Evolutionary conservation across 2,888 invertebrate species (phyloP), one percentile per base, ranked within the genome.

Genomic region (Polydesmus complanatus): DNA sequence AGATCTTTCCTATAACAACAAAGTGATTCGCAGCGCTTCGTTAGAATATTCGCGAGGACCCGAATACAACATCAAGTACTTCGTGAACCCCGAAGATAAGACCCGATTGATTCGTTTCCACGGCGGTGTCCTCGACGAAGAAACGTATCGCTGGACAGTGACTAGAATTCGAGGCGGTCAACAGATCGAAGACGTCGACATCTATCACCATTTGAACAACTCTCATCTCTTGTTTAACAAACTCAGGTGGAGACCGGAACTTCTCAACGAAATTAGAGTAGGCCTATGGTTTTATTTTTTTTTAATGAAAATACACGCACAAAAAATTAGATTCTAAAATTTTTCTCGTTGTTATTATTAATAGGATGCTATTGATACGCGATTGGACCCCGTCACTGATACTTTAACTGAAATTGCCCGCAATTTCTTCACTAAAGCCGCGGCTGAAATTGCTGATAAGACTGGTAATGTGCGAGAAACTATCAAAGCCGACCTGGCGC

Each of bases 51-150:
- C 61, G 22, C 49, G 50, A 19, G 27, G 57, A 3, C 61, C 61
- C 18, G 50, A 56, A 26, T 51, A 37, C 57, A 61, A 61, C 23
- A 8, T 61, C 51, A 61, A 57, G 47, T 61, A 61, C 25, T 61
- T 22, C 51, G 51, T 47, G 3, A 47, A 61, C 49, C 61, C 61
- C 1, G 57, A n/a, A 3, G 61, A 61, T 18, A 56, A 23, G 1
- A 27, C 26, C n/a, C 26, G 61, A 21, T 48, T 58, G n/a, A 51
- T 61, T 51, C 56, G 61, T 26, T 27, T 61, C 27, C 61, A 61
- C 19, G 61, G 61, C 19, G 61, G 61, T 23, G 27, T 61, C 1
- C 11, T 57, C 19, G 61, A 61, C 8, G 56, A 56, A 27, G 18
- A 26, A 2, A 61, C 56, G 22, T 61, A 37, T 21, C 19, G 19